These are phyloP conservation scores for Lasioglossum figueresi DNA, from an alignment of 2,888 invertebrate genomes.

Conservation along the genomic window DNA sequence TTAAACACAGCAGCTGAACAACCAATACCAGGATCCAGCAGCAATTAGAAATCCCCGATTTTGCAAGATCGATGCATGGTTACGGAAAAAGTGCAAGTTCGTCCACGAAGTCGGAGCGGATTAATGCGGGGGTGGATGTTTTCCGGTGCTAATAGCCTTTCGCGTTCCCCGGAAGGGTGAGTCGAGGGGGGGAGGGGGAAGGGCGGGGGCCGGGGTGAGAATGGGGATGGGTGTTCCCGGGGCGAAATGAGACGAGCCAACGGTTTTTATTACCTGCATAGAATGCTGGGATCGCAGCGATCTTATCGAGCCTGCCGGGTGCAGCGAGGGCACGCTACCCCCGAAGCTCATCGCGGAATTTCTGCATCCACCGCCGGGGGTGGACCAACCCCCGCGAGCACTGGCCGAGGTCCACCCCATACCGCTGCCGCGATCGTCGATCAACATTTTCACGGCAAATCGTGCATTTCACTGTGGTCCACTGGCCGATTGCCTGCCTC, in stretches of 20 bases:
- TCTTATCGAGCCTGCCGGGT: constrained; percentile 80
- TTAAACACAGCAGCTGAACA: neutral
- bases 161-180: neutral
- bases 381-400: constrained; percentile 80
- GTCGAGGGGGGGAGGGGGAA: neutral
- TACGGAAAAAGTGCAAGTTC: neutral
- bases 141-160: constrained; percentile 2
- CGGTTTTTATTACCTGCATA: constrained; percentile 73
- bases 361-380: constrained; percentile 78
- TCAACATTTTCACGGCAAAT: constrained; percentile 74
- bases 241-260: constrained; percentile 7
- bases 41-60: neutral
- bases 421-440: constrained; percentile 79
- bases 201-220: no score
- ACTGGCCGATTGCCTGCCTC: neutral
- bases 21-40: neutral
- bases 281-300: constrained; percentile 81
- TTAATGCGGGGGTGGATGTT: neutral
- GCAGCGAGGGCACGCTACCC: constrained; percentile 82
- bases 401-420: constrained; percentile 74
- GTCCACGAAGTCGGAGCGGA: neutral
- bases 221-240: neutral
- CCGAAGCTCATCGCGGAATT: constrained; percentile 81
- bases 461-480: constrained; percentile 43
- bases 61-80: neutral